Evolutionary conservation across 2,888 invertebrate species (phyloP).

Genomic region (Lithodes maja): DNA sequence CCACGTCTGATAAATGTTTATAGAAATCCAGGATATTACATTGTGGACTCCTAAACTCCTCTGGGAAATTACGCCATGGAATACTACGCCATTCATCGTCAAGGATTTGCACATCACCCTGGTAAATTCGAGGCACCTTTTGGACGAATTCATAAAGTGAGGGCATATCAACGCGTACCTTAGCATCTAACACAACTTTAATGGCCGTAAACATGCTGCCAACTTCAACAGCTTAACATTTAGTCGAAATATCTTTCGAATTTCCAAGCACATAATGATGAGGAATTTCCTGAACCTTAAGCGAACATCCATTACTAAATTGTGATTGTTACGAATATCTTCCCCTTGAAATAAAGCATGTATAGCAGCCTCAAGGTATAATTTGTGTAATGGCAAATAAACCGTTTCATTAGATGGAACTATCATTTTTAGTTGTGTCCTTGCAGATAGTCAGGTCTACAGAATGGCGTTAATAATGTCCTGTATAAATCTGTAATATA

Average conservation of each 20-base stretch:
- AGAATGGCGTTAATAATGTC: neutral
- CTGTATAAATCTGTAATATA: neutral
- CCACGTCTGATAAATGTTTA: neutral
- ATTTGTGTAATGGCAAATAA: neutral
- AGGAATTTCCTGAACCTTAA: neutral
- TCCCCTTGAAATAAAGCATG: neutral
- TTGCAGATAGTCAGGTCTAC: neutral
- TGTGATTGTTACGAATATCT: neutral
- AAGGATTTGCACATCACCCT: too few relatives aligned
- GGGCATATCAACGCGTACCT: neutral
- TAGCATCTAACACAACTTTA: neutral
- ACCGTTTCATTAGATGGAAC: neutral
- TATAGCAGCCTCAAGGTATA: neutral
- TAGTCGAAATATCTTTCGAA: neutral
- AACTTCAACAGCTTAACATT: neutral
- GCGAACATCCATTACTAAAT: neutral
- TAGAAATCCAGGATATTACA: neutral
- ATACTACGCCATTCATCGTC: neutral
- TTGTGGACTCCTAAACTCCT: neutral
- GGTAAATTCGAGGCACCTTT: neutral
- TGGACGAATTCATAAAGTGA: neutral
- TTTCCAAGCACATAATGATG: neutral
- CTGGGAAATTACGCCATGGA: neutral
- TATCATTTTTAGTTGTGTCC: neutral
- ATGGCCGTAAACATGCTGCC: neutral